phyloP scores from a whole-genome alignment of 23 tunicate species.

The Trididemnum nubilum region DNA sequence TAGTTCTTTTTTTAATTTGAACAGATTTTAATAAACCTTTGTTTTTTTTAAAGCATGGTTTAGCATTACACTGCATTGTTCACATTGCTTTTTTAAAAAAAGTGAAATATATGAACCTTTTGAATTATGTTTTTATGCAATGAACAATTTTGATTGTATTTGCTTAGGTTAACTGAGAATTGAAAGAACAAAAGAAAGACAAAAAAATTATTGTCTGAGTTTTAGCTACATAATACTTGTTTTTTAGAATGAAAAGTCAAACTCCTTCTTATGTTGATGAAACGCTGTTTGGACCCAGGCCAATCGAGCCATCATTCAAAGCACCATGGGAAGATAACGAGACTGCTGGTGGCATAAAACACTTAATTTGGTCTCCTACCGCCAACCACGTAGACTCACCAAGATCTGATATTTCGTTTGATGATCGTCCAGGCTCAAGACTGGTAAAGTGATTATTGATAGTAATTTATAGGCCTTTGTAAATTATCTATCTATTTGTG shows the following conservation, averaged over 20 bases:
- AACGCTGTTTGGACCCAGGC: constrained; percentile 69
- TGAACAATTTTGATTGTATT: no score
- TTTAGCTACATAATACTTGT: neutral
- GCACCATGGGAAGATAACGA: constrained; percentile 58
- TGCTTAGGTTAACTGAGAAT: no score
- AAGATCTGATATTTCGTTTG: constrained; percentile 21
- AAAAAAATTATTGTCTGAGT: no score
- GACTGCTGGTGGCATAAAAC: constrained; percentile 10
- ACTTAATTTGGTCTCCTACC: constrained; percentile 60
- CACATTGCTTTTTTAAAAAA: no score
- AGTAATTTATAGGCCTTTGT: no score
- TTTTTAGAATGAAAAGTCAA: constrained; percentile 53
- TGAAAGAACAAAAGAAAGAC: no score
- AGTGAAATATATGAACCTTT: no score
- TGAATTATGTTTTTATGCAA: no score
- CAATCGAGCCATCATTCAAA: constrained; percentile 44
- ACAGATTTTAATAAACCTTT: neutral
- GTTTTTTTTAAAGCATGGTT: neutral
- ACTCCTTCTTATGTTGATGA: constrained; percentile 91
- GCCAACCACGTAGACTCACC: constrained; percentile 16
- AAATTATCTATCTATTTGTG: neutral
- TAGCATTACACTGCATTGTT: no score
- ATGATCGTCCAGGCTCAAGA: constrained; percentile 34
- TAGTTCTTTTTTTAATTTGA: no score
- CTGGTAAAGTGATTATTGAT: constrained; percentile 47